A percentile compares a stretch with the other conserved stretches of the same genome.
phyloP scores from a whole-genome alignment of 92 coral and sea anemone species.

The Porites evermanni region DNA sequence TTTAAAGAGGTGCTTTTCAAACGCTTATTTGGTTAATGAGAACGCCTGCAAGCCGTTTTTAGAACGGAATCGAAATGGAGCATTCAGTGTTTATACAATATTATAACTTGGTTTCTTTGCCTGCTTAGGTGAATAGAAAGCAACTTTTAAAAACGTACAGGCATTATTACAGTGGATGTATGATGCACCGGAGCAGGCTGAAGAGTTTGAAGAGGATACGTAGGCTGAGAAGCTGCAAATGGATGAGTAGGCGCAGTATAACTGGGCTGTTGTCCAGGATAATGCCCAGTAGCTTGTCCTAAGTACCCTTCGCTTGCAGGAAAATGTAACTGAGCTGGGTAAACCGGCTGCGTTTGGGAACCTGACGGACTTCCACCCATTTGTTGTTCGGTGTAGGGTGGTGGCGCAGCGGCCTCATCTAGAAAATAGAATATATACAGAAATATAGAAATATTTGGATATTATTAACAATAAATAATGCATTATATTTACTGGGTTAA shows the following conservation, averaged over 20 bases:
- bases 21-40: too few relatives aligned
- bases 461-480: too few relatives aligned
- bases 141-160: not conserved
- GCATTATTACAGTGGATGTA: not conserved
- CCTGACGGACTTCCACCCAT: not conserved
- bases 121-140: too few relatives aligned
- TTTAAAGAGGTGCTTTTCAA: too few relatives aligned
- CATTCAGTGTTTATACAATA: too few relatives aligned
- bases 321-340: not conserved
- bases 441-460: too few relatives aligned
- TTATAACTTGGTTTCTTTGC: too few relatives aligned
- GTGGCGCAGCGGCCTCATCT: not conserved
- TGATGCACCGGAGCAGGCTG: not conserved
- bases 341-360: not conserved
- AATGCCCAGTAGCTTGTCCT: not conserved
- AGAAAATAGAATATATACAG: not conserved
- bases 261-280: not conserved
- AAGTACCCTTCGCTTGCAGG: not conserved
- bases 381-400: not conserved
- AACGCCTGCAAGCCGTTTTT: too few relatives aligned
- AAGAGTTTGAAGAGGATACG: not conserved
- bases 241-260: not conserved
- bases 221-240: not conserved
- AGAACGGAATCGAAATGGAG: too few relatives aligned
- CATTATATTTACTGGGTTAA: too few relatives aligned